These are phyloP conservation scores for Sinella curviseta DNA, from an alignment of 1,140 invertebrate species.

Conservation along the genomic window DNA sequence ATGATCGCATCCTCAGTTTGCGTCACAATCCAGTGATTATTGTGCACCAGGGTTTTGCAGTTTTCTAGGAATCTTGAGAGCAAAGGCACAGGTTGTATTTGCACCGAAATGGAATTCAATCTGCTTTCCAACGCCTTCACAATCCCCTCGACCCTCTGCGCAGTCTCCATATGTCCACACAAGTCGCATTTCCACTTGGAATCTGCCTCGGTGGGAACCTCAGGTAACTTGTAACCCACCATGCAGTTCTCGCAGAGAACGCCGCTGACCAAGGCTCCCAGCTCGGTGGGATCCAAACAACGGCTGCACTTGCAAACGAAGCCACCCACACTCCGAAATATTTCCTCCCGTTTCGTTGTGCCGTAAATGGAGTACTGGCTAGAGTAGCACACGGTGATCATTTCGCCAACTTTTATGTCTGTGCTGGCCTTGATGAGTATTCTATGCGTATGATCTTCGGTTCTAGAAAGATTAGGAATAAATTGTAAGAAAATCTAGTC, in stretches of 20 bases:
- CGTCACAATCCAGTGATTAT: slow-evolving; percentile 15
- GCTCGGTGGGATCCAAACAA: not conserved
- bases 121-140: not conserved
- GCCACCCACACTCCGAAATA: not conserved
- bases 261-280: not conserved
- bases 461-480: too few relatives aligned
- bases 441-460: not conserved
- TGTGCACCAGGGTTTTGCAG: not conserved
- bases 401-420: not conserved
- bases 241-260: not conserved
- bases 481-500: too few relatives aligned
- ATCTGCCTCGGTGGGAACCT: not conserved
- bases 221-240: not conserved
- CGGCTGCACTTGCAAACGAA: not conserved
- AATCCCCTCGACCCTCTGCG: not conserved
- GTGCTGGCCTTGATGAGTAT: not conserved
- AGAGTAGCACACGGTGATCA: slow-evolving; percentile 1
- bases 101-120: not conserved
- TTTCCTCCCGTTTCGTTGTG: not conserved
- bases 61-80: not conserved
- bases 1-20: slow-evolving; percentile 9
- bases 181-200: not conserved
- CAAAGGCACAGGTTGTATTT: not conserved
- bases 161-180: not conserved
- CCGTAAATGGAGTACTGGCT: not conserved